Conservation (phyloP, 2,113 vertebrate species). For the Cyprinus carpio region DNA sequence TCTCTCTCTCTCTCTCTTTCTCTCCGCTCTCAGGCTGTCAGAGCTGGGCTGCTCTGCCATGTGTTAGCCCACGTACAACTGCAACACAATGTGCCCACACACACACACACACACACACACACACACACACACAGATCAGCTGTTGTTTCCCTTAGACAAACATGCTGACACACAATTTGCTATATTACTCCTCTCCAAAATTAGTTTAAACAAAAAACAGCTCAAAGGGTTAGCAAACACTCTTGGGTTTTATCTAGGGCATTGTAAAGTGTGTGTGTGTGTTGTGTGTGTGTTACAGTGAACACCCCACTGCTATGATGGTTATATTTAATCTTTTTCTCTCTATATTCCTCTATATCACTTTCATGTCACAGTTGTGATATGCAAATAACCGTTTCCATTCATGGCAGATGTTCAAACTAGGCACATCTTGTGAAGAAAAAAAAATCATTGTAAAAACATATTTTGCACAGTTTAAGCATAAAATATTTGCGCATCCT, state of each 20-base stretch:
- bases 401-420: neutral
- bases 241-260: neutral
- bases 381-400: neutral
- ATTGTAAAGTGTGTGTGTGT: neutral
- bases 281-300: too few relatives aligned
- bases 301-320: neutral
- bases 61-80: conserved; percentile 57
- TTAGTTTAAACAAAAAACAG: conserved; percentile 44
- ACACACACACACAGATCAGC: conserved; percentile 49
- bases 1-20: neutral
- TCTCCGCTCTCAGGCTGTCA: conserved; percentile 52
- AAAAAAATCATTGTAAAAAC: too few relatives aligned
- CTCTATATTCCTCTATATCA: neutral
- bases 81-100: conserved; percentile 39
- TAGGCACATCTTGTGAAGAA: too few relatives aligned
- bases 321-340: neutral
- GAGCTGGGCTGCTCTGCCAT: conserved; percentile 57
- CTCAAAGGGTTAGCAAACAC: neutral
- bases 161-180: conserved; percentile 59
- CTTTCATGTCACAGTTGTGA: neutral
- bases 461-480: too few relatives aligned
- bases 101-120: conserved; percentile 33
- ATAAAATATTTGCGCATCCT: too few relatives aligned
- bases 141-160: conserved; percentile 57
- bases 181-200: conserved; percentile 57